phyloP scores from a whole-genome alignment of 1,140 invertebrate genomes.

The Palaemon carinicauda region DNA sequence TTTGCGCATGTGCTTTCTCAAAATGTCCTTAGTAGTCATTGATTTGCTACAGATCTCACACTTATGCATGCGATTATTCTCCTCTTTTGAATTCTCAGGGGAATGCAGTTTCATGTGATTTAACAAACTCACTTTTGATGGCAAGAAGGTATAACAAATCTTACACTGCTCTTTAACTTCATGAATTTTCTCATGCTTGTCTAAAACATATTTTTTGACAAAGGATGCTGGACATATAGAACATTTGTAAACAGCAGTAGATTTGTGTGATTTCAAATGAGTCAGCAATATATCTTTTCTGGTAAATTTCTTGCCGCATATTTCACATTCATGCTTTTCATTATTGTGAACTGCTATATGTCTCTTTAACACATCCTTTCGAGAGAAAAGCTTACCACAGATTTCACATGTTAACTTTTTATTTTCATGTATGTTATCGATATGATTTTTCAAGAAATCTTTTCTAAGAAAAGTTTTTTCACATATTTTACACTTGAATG shows the following conservation, averaged over 20 bases:
- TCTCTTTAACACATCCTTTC: conserved; percentile 55
- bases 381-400: conserved; percentile 53
- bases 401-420: conserved; percentile 54
- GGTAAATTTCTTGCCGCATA: conserved; percentile 48
- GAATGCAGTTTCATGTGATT: conserved; percentile 40
- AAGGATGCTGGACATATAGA: conserved; percentile 53
- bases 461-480: conserved; percentile 49
- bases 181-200: conserved; percentile 55
- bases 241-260: conserved; percentile 40
- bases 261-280: conserved; percentile 44
- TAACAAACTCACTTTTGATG: conserved; percentile 29
- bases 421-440: conserved; percentile 55
- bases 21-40: conserved; percentile 25
- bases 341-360: conserved; percentile 52
- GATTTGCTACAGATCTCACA: conserved; percentile 41
- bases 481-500: conserved; percentile 54
- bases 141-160: conserved; percentile 51
- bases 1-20: conserved; percentile 40
- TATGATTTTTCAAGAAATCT: conserved; percentile 52
- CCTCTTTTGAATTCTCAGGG: background rate
- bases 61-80: background rate
- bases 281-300: conserved; percentile 42
- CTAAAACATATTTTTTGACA: conserved; percentile 40
- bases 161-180: conserved; percentile 55
- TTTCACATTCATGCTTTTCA: conserved; percentile 50